These are phyloP conservation scores for Proisotoma minuta DNA, from an alignment of 2,888 invertebrate species.

Conservation along the genomic window DNA sequence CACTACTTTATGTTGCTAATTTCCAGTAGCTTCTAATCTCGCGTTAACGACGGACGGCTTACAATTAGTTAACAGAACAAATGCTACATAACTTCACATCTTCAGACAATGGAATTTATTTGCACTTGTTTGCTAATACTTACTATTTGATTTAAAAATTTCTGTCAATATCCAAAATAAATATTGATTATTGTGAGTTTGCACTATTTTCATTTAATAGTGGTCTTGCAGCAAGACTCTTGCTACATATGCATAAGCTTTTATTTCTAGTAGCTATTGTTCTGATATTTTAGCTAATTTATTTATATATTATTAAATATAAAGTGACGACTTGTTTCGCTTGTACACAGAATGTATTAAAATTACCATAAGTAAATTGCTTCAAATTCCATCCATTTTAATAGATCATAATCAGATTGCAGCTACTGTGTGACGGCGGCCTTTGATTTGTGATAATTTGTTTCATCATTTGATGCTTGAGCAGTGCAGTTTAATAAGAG, in stretches of 20 bases:
- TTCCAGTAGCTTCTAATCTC: constrained; percentile 1
- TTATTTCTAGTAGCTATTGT: no score
- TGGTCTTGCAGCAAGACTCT: no score
- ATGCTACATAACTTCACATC: no score
- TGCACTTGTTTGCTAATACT: not conserved
- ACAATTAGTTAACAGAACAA: no score
- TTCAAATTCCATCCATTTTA: not conserved
- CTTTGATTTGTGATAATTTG: not conserved
- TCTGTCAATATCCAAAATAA: not conserved
- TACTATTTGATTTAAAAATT: constrained; percentile 1
- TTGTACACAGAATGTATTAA: not conserved
- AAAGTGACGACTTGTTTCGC: no score
- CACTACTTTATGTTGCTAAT: not conserved
- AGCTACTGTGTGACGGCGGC: not conserved
- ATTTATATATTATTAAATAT: no score
- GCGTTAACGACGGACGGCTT: no score
- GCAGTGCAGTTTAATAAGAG: no score
- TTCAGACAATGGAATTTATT: not conserved
- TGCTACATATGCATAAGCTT: no score
- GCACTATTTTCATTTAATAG: not conserved
- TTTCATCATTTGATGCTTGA: not conserved
- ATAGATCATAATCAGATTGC: constrained; percentile 1
- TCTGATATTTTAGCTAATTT: no score
- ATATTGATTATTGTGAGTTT: not conserved
- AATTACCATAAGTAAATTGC: constrained; percentile 4